A percentile compares a stretch with the other conserved stretches of the same genome.
Evolutionary conservation across 2,113 vertebrate species (phyloP).

Genomic region (Cairina moschata): DNA sequence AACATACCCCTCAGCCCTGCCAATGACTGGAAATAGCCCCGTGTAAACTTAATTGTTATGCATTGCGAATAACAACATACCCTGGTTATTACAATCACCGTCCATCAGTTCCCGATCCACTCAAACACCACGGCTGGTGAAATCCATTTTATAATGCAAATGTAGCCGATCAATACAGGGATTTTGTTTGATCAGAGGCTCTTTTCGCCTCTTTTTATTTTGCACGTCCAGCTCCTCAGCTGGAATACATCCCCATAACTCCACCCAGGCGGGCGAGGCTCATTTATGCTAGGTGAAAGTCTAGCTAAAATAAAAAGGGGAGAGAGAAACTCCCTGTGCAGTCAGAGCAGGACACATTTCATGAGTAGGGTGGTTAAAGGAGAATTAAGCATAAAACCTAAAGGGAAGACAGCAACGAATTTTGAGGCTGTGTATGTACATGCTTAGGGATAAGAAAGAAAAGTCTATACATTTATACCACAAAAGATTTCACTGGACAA

Average conservation of each 20-base stretch:
- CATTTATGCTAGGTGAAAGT: not conserved
- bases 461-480: conserved; percentile 41
- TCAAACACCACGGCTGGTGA: not conserved
- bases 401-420: not conserved
- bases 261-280: not conserved
- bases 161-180: conserved; percentile 21
- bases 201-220: not conserved
- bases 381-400: not conserved
- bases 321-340: not conserved
- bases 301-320: not conserved
- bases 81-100: conserved; percentile 20
- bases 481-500: conserved; percentile 60
- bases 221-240: not conserved
- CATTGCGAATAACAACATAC: not conserved
- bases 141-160: conserved; percentile 72
- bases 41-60: conserved; percentile 19
- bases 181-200: conserved; percentile 21
- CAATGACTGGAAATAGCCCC: not conserved
- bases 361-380: not conserved
- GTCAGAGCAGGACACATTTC: not conserved
- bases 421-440: not conserved
- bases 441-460: conserved; percentile 19
- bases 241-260: not conserved
- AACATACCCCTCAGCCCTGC: not conserved
- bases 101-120: conserved; percentile 13